A percentile compares a stretch with the other conserved stretches of the same genome.
These are phyloP conservation scores for Peromyscus californicus DNA, from an alignment of 2,113 vertebrate species.

Conservation along the genomic window DNA sequence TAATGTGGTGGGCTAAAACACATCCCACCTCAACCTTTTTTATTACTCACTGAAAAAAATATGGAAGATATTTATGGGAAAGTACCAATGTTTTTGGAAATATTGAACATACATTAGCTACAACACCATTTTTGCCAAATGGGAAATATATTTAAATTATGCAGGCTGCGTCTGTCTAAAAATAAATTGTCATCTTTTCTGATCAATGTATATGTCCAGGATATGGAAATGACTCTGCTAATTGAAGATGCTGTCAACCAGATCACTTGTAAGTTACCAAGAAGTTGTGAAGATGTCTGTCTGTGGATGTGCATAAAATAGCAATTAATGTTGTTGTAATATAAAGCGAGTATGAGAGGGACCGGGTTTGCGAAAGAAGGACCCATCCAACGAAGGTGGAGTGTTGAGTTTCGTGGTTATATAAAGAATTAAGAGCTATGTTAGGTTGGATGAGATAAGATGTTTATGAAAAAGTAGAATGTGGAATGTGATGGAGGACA, in stretches of 20 bases:
- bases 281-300: constrained; percentile 83
- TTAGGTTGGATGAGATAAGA: constrained; percentile 80
- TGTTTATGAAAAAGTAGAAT: constrained; percentile 78
- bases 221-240: constrained; percentile 85
- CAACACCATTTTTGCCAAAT: constrained; percentile 91
- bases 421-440: constrained; percentile 83
- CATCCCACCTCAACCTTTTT: constrained; percentile 93
- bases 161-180: constrained; percentile 84
- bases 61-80: constrained; percentile 90
- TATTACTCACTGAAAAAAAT: constrained; percentile 92
- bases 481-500: constrained; percentile 26
- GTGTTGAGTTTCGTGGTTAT: constrained; percentile 78
- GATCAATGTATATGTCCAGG: constrained; percentile 86
- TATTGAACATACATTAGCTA: constrained; percentile 91
- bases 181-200: constrained; percentile 86
- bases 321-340: constrained; percentile 83
- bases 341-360: constrained; percentile 73
- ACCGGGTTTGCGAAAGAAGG: constrained; percentile 74
- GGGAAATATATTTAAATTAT: constrained; percentile 89
- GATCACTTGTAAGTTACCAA: constrained; percentile 79
- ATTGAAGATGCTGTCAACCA: constrained; percentile 83
- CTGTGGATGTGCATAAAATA: constrained; percentile 81
- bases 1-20: constrained; percentile 93
- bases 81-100: constrained; percentile 91
- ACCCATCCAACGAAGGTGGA: constrained; percentile 79